phyloP scores from a whole-genome alignment of 1,140 invertebrate species.

The Leptinotarsa texana region DNA sequence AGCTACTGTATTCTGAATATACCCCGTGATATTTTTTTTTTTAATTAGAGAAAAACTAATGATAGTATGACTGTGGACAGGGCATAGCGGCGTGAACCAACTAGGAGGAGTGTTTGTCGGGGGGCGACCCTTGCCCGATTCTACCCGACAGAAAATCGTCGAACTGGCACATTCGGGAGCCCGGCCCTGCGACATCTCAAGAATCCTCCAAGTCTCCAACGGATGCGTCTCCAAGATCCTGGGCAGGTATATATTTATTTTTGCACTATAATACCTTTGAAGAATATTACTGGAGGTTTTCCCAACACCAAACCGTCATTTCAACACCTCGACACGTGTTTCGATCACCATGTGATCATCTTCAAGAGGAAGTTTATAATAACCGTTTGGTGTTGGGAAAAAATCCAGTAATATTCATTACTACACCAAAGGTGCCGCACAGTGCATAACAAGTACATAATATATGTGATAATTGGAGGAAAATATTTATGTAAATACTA shows the following conservation, averaged over 20 bases:
- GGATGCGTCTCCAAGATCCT: conserved; percentile 95
- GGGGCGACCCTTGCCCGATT: conserved; percentile 94
- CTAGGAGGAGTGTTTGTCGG: conserved; percentile 98
- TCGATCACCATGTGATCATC: too few relatives aligned
- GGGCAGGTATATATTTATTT: conserved; percentile 70
- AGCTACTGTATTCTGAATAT: too few relatives aligned
- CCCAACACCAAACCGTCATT: too few relatives aligned
- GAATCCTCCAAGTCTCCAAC: conserved; percentile 95
- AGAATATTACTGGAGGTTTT: too few relatives aligned
- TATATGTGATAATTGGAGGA: background rate
- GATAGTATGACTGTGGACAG: conserved; percentile 62
- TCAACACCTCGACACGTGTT: too few relatives aligned
- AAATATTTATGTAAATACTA: too few relatives aligned
- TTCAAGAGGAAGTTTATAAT: too few relatives aligned
- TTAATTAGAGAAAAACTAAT: conserved; percentile 31
- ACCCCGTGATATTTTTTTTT: too few relatives aligned
- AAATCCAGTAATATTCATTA: too few relatives aligned
- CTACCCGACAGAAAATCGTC: conserved; percentile 96
- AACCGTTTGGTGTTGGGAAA: too few relatives aligned
- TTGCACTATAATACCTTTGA: background rate
- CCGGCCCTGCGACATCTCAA: conserved; percentile 96
- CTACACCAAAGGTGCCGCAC: too few relatives aligned
- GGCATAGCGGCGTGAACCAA: conserved; percentile 97
- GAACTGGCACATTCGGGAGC: conserved; percentile 96
- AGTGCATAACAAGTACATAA: too few relatives aligned